Evolutionary conservation across 2,888 invertebrate genomes (phyloP), one percentile per base, ranked within the genome.

Genomic region (Drosophila nr. perissopoda): DNA sequence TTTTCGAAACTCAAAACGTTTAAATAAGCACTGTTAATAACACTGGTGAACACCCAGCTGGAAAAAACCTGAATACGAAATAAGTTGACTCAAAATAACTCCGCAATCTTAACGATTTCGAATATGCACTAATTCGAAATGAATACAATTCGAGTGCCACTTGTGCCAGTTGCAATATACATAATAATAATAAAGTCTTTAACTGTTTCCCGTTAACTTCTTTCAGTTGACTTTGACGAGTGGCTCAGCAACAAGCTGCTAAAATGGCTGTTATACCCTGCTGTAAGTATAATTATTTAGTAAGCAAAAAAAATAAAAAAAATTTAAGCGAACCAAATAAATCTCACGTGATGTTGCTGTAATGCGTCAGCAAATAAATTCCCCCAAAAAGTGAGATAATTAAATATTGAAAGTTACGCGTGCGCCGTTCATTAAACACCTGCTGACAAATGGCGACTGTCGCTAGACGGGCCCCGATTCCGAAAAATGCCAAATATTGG

Each of bases 221-320:
- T 72, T 78, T 54, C 78, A 78, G 78, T 73, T 76, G 58, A 72
- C 31, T 45, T 34, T 71, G 63, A 59, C 59, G 52, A 60, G 66
- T 27, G 65, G 52, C 72, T 38, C 45, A 27, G 16, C 40, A 34
- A 59, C 62, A 65, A 77, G 40, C 74, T 68, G 69, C 49, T 74
- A 73, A 80, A 72, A 85, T 85, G 85, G 85, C 85, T 76, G 87
- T 89, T 74, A 76, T 85, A 27, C 85, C 85, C 51, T 75, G 80
- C 69, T 84, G 85, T 85, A 84, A 85, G 85, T 85, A 77, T 29
- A 49, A 56, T 51, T 54, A 53, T 63, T 31, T 48, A 34, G 49
- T 42, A 49, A 48, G n/a, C 38, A 13, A n/a, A 51, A 34, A 21
- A n/a, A 36, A 63, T 25, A 13, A 33, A 31, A n/a, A 27, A 27